Evolutionary conservation across 2,797 vertebrate genomes (phyloP), one percentile per base, ranked within the genome.

Genomic region (Sebastes alutus): DNA sequence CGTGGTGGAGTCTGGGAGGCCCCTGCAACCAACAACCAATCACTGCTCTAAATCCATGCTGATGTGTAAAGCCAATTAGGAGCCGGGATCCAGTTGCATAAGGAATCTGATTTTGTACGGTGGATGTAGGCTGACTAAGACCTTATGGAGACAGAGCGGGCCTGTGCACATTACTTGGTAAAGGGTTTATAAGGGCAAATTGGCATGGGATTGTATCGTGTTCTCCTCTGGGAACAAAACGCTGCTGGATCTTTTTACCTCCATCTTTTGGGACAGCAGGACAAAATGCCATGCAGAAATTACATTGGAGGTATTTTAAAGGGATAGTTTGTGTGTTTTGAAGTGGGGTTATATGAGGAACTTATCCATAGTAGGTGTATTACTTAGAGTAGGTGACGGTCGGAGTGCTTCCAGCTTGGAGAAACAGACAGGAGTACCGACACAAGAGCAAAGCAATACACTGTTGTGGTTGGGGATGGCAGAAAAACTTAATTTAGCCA

Each of bases 61-160:
- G 93, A 94, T 93, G 94, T 93, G 93, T 92, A 93, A 94, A 95
- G 93, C 92, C 93, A 94, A 95, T 94, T 94, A 94, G 89, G 87
- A 90, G 87, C 77, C 58, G 49, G 89, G 93, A 93, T 95, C 93
- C 90, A 93, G 90, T 95, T 93, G 94, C 93, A 92, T 86, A 88
- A 88, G 90, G 91, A 94, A 92, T 95, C 90, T 81, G 86, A 95
- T 95, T 92, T 93, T 90, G 87, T 89, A 91, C 62, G 93, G 89
- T 93, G 92, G 90, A 89, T 90, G 86, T 89, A 89, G 89, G 80
- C 84, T 69, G 80, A 82, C 85, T 88, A 85, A 93, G 88, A 92
- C 83, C 81, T 72, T 60, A 58, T 83, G 90, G 89, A 93, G 89
- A 90, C 91, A 82, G 84, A 93, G 82, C 54, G 75, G 81, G 81